Evolutionary conservation across 1,140 invertebrate species (phyloP).

Genomic region (Holotrichia oblita): DNA sequence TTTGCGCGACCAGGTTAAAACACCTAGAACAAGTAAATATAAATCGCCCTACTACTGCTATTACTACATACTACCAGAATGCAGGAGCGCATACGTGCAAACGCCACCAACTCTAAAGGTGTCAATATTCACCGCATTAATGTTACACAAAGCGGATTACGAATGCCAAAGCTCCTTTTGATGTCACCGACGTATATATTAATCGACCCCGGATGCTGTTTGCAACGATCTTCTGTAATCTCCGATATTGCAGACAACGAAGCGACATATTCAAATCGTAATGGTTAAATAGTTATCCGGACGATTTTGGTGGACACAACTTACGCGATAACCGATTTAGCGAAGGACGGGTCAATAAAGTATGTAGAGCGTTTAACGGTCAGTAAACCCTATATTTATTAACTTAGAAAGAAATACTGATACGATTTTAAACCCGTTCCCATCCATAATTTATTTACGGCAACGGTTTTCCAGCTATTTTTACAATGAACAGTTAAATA

Average conservation of each 20-base stretch:
- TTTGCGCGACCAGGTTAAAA: slow-evolving; percentile 7
- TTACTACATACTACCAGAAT: not conserved
- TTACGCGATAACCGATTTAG: no score
- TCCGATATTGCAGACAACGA: not conserved
- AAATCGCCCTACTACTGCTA: not conserved
- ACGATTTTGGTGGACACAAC: no score
- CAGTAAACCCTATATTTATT: no score
- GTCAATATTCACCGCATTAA: slow-evolving; percentile 28
- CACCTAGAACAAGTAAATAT: not conserved
- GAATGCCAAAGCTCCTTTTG: slow-evolving; percentile 14
- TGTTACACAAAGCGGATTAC: slow-evolving; percentile 18
- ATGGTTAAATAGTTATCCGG: no score
- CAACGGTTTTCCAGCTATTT: no score
- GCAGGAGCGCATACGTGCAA: not conserved
- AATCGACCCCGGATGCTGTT: not conserved
- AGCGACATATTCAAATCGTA: not conserved
- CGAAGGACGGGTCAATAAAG: no score
- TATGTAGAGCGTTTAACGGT: no score
- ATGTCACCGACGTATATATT: slow-evolving; percentile 32
- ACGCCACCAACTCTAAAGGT: not conserved
- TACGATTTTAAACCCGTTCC: no score
- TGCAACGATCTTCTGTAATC: slow-evolving; percentile 2
- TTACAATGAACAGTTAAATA: no score
- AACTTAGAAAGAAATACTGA: no score
- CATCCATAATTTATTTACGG: no score